These are phyloP conservation scores for Ardeotis arabs DNA, from an alignment of 2,113 vertebrate genomes.

Conservation along the genomic window DNA sequence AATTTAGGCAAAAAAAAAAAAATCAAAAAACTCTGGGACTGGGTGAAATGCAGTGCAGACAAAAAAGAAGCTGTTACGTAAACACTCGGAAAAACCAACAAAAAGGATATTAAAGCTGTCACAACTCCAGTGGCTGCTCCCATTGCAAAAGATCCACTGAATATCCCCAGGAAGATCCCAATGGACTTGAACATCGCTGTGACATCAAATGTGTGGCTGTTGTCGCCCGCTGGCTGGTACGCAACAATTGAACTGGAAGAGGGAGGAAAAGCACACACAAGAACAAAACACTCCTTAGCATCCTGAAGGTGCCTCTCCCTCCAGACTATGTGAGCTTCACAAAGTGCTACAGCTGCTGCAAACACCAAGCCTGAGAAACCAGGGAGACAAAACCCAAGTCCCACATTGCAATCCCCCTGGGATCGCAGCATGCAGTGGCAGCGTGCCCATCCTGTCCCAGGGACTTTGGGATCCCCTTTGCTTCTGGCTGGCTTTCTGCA, in stretches of 20 bases:
- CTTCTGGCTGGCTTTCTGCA: rapidly evolving
- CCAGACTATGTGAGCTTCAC: neutral
- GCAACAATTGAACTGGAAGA: constrained; percentile 91
- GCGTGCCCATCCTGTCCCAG: rapidly evolving
- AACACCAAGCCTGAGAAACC: neutral
- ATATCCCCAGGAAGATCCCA: constrained; percentile 94
- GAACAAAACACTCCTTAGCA: neutral
- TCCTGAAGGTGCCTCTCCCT: no score
- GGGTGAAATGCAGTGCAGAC: neutral
- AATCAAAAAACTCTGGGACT: neutral
- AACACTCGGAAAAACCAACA: neutral
- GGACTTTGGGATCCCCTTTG: neutral
- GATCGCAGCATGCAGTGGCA: neutral
- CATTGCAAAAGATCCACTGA: constrained; percentile 97
- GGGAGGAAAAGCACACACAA: neutral
- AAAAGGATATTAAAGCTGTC: constrained; percentile 97
- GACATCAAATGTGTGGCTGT: constrained; percentile 94
- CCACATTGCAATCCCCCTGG: neutral
- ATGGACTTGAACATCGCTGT: constrained; percentile 95
- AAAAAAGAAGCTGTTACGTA: neutral
- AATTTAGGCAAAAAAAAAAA: neutral
- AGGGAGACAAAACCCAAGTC: neutral
- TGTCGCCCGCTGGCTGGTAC: constrained; percentile 92
- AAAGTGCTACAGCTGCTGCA: neutral
- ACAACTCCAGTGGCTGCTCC: constrained; percentile 93